A percentile compares a stretch with the other conserved stretches of the same genome.
These are phyloP conservation scores for Anoplophora glabripennis DNA, from an alignment of 1,140 invertebrate genomes.

Conservation along the genomic window DNA sequence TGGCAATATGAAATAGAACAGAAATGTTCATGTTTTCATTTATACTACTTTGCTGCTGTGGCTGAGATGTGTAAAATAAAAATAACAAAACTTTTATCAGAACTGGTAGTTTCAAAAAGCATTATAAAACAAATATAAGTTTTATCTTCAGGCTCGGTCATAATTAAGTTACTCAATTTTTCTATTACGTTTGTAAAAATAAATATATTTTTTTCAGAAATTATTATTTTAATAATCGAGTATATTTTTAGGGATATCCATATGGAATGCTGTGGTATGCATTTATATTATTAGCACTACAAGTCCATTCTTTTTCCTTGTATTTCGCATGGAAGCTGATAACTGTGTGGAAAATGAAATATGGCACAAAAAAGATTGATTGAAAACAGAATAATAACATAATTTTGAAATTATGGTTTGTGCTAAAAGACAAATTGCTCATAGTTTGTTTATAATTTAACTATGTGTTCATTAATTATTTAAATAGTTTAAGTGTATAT, in stretches of 20 bases:
- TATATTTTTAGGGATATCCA: conserved; percentile 73
- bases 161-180: conserved; percentile 10
- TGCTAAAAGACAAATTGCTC: too few species aligned
- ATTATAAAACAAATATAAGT: neutral
- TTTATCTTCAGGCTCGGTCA: conserved; percentile 1
- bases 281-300: conserved; percentile 83
- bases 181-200: conserved; percentile 6
- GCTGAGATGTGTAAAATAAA: too few species aligned
- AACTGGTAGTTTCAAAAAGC: conserved; percentile 2
- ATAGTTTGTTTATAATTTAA: too few species aligned
- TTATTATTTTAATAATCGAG: neutral
- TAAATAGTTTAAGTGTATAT: too few species aligned
- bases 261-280: conserved; percentile 92
- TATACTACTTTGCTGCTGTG: too few species aligned
- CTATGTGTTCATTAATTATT: too few species aligned
- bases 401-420: too few species aligned
- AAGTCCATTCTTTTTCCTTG: conserved; percentile 88
- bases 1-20: too few species aligned
- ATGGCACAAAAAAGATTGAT: conserved; percentile 33
- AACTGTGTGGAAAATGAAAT: conserved; percentile 79
- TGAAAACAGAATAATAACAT: too few species aligned
- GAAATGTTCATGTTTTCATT: too few species aligned
- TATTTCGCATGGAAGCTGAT: conserved; percentile 86
- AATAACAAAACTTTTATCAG: neutral
- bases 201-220: neutral